Evolutionary conservation across 2,113 vertebrate genomes (phyloP).

Genomic region (Paratilapia polleni): DNA sequence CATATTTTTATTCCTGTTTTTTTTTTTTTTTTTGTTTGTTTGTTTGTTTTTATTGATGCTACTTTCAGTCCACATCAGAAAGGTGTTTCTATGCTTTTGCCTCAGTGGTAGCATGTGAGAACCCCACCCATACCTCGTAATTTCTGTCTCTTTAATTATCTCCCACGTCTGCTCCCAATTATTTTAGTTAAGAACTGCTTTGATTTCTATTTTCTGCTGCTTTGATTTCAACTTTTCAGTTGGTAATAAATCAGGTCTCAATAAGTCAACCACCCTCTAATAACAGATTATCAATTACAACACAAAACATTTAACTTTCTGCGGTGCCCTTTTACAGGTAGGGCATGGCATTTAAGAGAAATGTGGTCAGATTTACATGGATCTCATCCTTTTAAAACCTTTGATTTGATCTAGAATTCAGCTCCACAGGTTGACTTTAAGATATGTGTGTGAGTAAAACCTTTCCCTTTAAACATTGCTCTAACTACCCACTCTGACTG

Average conservation of each 20-base stretch:
- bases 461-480: constrained; percentile 22
- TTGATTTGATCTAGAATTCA: neutral
- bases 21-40: no score
- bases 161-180: neutral
- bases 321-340: neutral
- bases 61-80: constrained; percentile 7
- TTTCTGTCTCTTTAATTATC: neutral
- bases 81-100: constrained; percentile 8
- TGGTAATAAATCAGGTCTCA: neutral
- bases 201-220: neutral
- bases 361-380: neutral
- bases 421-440: neutral
- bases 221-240: neutral
- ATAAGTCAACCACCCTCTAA: neutral
- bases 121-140: neutral
- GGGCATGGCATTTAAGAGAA: neutral
- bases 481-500: neutral
- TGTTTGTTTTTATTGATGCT: neutral
- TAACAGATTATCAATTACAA: neutral
- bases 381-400: neutral
- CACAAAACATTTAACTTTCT: neutral
- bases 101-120: neutral
- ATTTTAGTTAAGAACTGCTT: neutral
- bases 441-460: neutral
- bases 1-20: no score